Evolutionary conservation across 2,113 vertebrate species (phyloP), one percentile per base, ranked within the genome.

Genomic region (Datnioides undecimradiatus): DNA sequence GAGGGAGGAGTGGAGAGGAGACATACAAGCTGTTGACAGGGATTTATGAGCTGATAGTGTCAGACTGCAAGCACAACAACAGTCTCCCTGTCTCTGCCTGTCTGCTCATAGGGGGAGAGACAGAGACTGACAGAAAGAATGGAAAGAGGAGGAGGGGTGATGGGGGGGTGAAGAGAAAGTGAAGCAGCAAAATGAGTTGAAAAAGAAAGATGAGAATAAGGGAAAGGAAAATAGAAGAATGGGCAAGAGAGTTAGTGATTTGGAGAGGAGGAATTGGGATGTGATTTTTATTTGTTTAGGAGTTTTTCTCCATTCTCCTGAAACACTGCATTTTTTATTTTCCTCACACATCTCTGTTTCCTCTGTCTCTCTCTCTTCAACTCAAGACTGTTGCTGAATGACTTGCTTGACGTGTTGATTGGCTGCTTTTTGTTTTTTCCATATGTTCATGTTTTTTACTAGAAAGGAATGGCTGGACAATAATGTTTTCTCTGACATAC

Each of bases 21-120:
- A 86, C 88, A 85, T 90, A 86, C 90, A 91, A 91, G 89, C 88
- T 92, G 93, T 91, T 94, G 93, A 93, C 93, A 93, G 88, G 90
- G 86, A 93, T 94, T 93, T 93, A 94, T 94, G 93, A 94, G 89
- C 90, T 83, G 91, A 94, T 93, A 92, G 89, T 94, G 92, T 94
- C 91, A 93, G 91, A 91, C 89, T 90, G 91, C 89, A 90, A 91
- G 90, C 91, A 91, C 90, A 93, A 92, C 92, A 93, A 91, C 91
- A 91, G 90, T 89, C 91, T 90, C 87, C 86, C 88, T 91, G 90
- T 92, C 91, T 92, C 87, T 82, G 82, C 85, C 83, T 90, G 90
- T 91, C 92, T 88, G 83, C 82, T 92, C 88, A 76, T 41, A 54
- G 82, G 62, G 81, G 70, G 74, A 77, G 67, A 84, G 88, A 88